Percentiles rank a stretch among this genome's conserved stretches.
Conservation (phyloP, 2,888 invertebrate species). For the Synanthedon vespiformis region DNA sequence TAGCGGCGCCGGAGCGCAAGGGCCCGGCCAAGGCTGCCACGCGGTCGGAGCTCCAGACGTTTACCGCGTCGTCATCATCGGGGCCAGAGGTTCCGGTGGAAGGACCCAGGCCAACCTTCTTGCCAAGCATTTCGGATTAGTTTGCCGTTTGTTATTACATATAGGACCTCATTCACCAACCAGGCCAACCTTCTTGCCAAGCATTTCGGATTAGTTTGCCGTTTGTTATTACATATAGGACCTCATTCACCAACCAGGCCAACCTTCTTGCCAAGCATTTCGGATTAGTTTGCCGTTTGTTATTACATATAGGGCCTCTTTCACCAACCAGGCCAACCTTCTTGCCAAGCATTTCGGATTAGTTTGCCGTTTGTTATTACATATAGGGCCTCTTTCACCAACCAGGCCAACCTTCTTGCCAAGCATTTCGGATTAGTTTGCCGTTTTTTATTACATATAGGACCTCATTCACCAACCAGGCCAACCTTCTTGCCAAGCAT, state of each 20-base stretch:
- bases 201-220: slow-evolving; percentile 62
- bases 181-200: slow-evolving; percentile 63
- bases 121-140: slow-evolving; percentile 63
- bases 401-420: too few species aligned
- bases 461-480: too few species aligned
- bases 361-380: slow-evolving; percentile 43
- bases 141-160: slow-evolving; percentile 44
- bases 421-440: too few species aligned
- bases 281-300: slow-evolving; percentile 53
- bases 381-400: too few species aligned
- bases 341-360: slow-evolving; percentile 66
- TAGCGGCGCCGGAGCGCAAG: slow-evolving; percentile 36
- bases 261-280: slow-evolving; percentile 58
- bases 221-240: too few species aligned
- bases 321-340: slow-evolving; percentile 60
- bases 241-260: too few species aligned
- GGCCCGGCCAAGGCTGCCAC: slow-evolving; percentile 32
- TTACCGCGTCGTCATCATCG: slow-evolving; percentile 72
- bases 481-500: too few species aligned
- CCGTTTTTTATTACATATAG: too few species aligned
- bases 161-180: too few species aligned
- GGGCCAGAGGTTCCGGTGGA: slow-evolving; percentile 71
- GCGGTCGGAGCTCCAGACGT: slow-evolving; percentile 58
- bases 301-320: too few species aligned
- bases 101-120: slow-evolving; percentile 64